Evolutionary conservation across 2,888 invertebrate genomes (phyloP).

Genomic region (Palloptera scutellata): DNA sequence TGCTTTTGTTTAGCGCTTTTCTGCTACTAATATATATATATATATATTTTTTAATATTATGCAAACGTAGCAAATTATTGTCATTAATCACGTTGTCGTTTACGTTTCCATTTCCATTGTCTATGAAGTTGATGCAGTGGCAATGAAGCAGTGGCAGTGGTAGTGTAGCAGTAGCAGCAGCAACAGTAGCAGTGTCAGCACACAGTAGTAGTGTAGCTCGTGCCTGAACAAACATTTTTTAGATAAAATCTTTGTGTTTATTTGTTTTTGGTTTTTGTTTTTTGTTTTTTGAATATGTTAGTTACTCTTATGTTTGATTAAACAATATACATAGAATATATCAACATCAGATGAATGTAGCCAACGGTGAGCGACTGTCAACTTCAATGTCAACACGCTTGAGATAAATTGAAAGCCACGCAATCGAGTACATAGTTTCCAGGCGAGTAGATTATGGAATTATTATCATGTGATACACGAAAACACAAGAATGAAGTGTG

Average conservation of each 20-base stretch:
- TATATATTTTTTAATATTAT: background rate
- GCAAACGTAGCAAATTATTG: slow-evolving; percentile 31
- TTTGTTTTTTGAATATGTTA: too few relatives aligned
- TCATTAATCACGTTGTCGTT: slow-evolving; percentile 35
- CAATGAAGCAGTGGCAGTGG: background rate
- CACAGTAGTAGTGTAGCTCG: background rate
- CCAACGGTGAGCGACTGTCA: slow-evolving; percentile 26
- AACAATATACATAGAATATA: too few relatives aligned
- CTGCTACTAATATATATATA: too few relatives aligned
- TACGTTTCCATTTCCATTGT: background rate
- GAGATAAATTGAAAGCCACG: too few relatives aligned
- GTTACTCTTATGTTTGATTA: too few relatives aligned
- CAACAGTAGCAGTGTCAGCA: background rate
- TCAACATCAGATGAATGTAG: background rate
- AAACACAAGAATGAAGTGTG: too few relatives aligned
- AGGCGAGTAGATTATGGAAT: too few relatives aligned
- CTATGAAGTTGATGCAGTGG: slow-evolving; percentile 8
- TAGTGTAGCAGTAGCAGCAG: slow-evolving; percentile 6
- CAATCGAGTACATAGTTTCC: too few relatives aligned
- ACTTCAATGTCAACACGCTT: slow-evolving; percentile 16
- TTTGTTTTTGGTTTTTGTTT: too few relatives aligned
- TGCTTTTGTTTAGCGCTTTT: too few relatives aligned
- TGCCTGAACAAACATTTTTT: background rate
- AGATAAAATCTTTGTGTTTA: background rate
- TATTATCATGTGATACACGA: too few relatives aligned